Evolutionary conservation across 2,113 vertebrate genomes (phyloP).

Genomic region (Strix aluco): DNA sequence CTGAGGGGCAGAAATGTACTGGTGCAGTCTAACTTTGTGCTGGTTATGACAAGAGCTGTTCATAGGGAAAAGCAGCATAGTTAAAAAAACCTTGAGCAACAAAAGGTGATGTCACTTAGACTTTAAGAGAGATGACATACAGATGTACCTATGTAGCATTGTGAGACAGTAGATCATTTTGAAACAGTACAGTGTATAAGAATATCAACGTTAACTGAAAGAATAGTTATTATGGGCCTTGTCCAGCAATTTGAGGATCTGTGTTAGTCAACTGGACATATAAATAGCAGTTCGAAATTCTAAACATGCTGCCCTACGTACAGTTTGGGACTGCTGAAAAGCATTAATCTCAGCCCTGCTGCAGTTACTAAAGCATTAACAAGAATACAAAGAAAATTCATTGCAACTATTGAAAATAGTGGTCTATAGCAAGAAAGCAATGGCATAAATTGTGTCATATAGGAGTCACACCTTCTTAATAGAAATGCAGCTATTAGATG

Average conservation of each 20-base stretch:
- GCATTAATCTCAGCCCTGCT: not conserved
- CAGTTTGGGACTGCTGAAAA: fast-evolving
- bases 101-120: not conserved
- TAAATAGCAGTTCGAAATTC: not conserved
- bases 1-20: not conserved
- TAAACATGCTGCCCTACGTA: too few species aligned
- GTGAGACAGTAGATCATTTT: not conserved
- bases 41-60: not conserved
- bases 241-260: not conserved
- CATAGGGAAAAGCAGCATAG: not conserved
- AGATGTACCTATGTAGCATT: not conserved
- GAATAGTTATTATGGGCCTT: not conserved
- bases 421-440: not conserved
- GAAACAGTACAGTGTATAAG: not conserved
- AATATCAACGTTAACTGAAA: not conserved
- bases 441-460: not conserved
- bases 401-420: not conserved
- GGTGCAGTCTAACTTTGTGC: not conserved
- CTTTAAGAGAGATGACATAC: not conserved
- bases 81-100: not conserved
- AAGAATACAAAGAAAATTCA: not conserved
- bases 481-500: not conserved
- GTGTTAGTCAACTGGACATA: not conserved
- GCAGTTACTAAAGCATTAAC: not conserved
- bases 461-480: not conserved